These are phyloP conservation scores for Sapajus apella DNA, from an alignment of 2,113 vertebrate genomes.

Conservation along the genomic window DNA sequence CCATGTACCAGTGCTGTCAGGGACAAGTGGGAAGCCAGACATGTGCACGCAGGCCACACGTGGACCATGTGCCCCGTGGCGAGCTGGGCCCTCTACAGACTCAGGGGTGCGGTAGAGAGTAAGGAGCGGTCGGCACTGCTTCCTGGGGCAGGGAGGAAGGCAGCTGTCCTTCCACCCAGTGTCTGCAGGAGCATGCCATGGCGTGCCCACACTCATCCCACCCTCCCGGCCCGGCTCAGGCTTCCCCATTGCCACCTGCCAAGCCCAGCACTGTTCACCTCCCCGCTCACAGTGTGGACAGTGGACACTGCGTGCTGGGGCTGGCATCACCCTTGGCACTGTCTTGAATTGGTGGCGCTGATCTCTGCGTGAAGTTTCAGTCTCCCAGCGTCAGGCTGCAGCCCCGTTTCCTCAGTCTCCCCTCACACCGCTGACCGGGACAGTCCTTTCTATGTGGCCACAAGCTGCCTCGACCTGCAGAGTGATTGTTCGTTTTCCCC, in stretches of 20 bases:
- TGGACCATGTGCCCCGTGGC: accelerated
- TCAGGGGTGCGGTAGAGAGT: too few species aligned
- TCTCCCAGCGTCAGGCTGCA: too few species aligned
- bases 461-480: background rate
- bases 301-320: accelerated
- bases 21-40: background rate
- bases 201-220: accelerated
- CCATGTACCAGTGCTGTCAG: accelerated
- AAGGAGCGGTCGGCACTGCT: background rate
- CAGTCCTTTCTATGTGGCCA: background rate
- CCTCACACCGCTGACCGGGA: accelerated
- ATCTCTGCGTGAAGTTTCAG: too few species aligned
- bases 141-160: too few species aligned
- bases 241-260: accelerated
- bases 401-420: accelerated
- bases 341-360: accelerated
- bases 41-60: accelerated
- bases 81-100: background rate
- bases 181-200: accelerated
- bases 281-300: accelerated
- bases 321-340: accelerated
- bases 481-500: background rate
- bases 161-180: accelerated
- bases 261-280: too few species aligned
- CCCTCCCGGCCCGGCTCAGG: background rate